phyloP scores from a whole-genome alignment of 2,113 vertebrate species.

The Xiphophorus maculatus region DNA sequence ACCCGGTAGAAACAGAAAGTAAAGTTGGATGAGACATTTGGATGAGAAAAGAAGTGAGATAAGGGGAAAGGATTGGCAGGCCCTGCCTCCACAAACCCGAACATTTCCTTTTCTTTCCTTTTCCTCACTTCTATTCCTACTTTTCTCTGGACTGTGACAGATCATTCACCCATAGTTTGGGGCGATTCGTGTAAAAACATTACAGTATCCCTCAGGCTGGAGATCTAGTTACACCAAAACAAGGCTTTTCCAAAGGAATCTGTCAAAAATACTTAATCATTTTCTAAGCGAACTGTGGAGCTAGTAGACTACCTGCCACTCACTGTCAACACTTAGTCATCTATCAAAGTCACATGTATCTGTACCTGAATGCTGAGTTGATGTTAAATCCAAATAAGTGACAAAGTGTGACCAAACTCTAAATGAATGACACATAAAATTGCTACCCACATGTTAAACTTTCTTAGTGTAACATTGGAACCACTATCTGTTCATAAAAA shows the following conservation, averaged over 20 bases:
- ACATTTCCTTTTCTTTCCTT: background rate
- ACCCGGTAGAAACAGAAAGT: conserved; percentile 83
- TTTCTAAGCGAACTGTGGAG: conserved; percentile 74
- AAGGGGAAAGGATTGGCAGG: conserved; percentile 57
- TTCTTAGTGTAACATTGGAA: conserved; percentile 27
- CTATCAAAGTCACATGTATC: conserved; percentile 63
- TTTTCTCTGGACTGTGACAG: conserved; percentile 44
- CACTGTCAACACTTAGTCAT: conserved; percentile 72
- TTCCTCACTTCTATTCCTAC: conserved; percentile 16
- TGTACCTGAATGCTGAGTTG: conserved; percentile 68
- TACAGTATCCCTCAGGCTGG: conserved; percentile 62
- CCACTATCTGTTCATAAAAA: conserved; percentile 30
- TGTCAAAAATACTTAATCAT: conserved; percentile 79
- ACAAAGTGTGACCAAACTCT: conserved; percentile 40
- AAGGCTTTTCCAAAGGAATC: conserved; percentile 54
- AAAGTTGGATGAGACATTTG: conserved; percentile 82
- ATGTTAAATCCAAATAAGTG: conserved; percentile 28
- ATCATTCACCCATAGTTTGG: conserved; percentile 44
- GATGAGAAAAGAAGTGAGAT: conserved; percentile 64
- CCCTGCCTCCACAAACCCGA: conserved; percentile 46
- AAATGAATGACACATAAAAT: conserved; percentile 39
- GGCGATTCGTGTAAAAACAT: conserved; percentile 70
- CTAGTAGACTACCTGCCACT: conserved; percentile 74
- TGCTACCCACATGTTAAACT: conserved; percentile 23
- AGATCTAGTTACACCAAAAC: conserved; percentile 62